Evolutionary conservation across 2,113 vertebrate species (phyloP).

Genomic region (Phoenicopterus ruber): DNA sequence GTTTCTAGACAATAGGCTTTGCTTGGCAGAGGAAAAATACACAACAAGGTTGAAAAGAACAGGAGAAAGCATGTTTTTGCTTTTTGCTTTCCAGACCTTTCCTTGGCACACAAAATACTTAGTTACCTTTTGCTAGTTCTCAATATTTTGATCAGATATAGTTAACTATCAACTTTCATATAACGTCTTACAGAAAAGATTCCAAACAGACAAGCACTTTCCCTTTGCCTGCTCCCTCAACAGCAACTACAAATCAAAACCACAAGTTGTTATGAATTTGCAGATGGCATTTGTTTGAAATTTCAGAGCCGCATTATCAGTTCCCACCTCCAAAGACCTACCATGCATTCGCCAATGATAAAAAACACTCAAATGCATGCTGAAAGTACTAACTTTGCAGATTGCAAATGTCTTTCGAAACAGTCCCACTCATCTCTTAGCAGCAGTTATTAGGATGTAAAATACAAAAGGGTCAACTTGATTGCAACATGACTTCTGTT

Average conservation of each 20-base stretch:
- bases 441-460: neutral
- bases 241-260: neutral
- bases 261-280: neutral
- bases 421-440: neutral
- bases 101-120: neutral
- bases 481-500: neutral
- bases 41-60: neutral
- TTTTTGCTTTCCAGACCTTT: neutral
- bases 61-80: neutral
- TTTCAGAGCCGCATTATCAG: neutral
- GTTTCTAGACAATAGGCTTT: neutral
- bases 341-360: neutral
- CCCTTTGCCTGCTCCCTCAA: neutral
- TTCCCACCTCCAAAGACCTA: neutral
- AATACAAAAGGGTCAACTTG: neutral
- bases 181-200: neutral
- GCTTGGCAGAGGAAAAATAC: neutral
- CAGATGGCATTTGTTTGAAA: neutral
- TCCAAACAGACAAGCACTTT: neutral
- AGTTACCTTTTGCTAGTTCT: neutral
- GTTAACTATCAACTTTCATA: neutral
- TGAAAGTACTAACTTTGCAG: neutral
- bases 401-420: neutral
- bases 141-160: neutral
- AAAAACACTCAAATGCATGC: neutral